These are phyloP conservation scores for Rhombomys opimus DNA, from an alignment of 2,113 vertebrate genomes.

Conservation along the genomic window DNA sequence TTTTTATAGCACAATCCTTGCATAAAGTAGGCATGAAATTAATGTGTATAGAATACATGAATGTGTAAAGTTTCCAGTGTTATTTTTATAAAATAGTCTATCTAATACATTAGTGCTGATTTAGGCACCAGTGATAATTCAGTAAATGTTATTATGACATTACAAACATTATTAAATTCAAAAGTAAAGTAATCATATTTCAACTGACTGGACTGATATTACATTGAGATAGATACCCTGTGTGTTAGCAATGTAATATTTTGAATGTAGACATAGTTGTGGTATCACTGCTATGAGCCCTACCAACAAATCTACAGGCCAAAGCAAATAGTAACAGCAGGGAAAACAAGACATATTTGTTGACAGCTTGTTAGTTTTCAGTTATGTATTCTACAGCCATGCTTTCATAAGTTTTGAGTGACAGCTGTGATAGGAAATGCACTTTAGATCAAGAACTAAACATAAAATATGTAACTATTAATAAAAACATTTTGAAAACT, in stretches of 20 bases:
- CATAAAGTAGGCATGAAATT: slow-evolving; percentile 16
- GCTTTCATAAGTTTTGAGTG: neutral
- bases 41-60: slow-evolving; percentile 31
- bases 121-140: neutral
- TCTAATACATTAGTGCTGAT: slow-evolving; percentile 51
- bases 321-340: neutral
- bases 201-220: neutral
- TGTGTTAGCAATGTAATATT: neutral
- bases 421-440: neutral
- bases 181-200: neutral
- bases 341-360: neutral
- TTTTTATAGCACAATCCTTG: neutral
- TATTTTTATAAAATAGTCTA: slow-evolving; percentile 11
- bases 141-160: slow-evolving; percentile 14
- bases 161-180: slow-evolving; percentile 31
- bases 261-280: neutral
- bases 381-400: neutral
- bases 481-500: neutral
- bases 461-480: neutral
- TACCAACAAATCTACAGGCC: neutral
- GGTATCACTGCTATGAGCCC: neutral
- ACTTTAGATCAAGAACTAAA: neutral
- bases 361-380: neutral
- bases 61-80: neutral
- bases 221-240: neutral